Evolutionary conservation across 2,797 vertebrate genomes (phyloP), one percentile per base, ranked within the genome.

Genomic region (Enteromius anoplus): DNA sequence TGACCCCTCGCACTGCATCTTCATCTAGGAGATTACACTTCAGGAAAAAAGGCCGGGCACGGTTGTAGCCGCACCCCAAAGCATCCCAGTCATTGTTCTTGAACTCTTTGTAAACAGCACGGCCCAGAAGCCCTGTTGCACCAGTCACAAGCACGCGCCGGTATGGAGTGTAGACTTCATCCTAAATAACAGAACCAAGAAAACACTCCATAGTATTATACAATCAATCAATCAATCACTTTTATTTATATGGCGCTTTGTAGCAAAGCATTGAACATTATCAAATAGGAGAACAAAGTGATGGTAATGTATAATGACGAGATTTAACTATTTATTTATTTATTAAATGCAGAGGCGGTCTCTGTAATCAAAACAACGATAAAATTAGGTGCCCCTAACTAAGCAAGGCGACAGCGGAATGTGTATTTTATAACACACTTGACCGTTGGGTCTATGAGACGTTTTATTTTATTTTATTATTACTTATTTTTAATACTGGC

Each of bases 41-140:
- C 2, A 97, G 95, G 88, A 97, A 95, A 37, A 91, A 93, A 26
- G 97, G 97, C 53, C 95, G 93, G 45, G 97, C 97, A 81, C 98
- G 94, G 79, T 93, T 94, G 86, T 95, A 97, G 0, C 96, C 97
- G 0, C 95, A 96, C 40, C 97, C 97, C 55, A 96, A 85, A 0
- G 96, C 88, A 40, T 92, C 92, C 97, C 98, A 99, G 60, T 91
- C 94, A 11, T 93, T 94, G 72, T 90, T 93, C 87, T 94, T 93
- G 87, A 99, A 98, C 91, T 98, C 97, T 90, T 92, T 96, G 88
- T 94, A 96, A 4, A 98, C 94, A 0, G 96, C 96, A 85, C 97
- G 95, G 69, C 98, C 98, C 12, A 99, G 95, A 14, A 99, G 96
- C 23, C 98, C 98, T 0, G 97, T 97, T 11, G 97, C 97, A 14